These are phyloP conservation scores for Monochamus alternatus DNA, from an alignment of 2,888 invertebrate species.

Conservation along the genomic window DNA sequence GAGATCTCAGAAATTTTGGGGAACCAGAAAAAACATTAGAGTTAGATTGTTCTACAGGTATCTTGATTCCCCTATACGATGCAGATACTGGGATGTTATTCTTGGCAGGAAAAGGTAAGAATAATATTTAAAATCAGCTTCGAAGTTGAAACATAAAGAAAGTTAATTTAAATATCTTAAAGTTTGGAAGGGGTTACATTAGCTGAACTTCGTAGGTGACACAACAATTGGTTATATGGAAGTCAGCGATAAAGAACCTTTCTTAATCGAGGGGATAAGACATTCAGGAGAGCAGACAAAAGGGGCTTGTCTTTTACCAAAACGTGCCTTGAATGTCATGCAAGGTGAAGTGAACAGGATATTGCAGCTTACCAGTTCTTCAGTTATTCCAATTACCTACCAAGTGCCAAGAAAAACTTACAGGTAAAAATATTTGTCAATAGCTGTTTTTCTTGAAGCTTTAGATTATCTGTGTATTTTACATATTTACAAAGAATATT, in stretches of 20 bases:
- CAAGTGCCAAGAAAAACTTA: conserved; percentile 75
- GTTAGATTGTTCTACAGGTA: conserved; percentile 90
- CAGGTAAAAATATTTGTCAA: conserved; percentile 57
- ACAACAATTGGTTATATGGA: conserved; percentile 93
- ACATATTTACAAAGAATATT: too few species aligned
- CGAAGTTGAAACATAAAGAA: too few species aligned
- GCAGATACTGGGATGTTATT: conserved; percentile 96
- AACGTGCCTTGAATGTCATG: conserved; percentile 95
- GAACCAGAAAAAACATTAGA: conserved; percentile 85
- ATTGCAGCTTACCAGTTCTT: conserved; percentile 87
- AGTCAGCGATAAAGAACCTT: conserved; percentile 90
- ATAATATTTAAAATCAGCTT: too few species aligned
- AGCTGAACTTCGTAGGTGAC: conserved; percentile 75
- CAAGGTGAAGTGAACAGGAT: conserved; percentile 96
- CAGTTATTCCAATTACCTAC: conserved; percentile 94
- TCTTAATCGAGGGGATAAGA: conserved; percentile 88
- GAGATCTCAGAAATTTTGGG: conserved; percentile 88
- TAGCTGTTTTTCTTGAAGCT: too few species aligned
- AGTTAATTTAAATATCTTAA: too few species aligned
- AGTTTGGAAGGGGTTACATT: conserved; percentile 23
- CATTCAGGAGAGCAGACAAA: conserved; percentile 97
- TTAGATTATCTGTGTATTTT: too few species aligned
- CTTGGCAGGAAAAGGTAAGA: conserved; percentile 87
- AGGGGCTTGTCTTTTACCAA: conserved; percentile 93
- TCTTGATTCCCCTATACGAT: conserved; percentile 94